Base-by-base conservation (phyloP, 1,140 invertebrate genomes). In the Zaprionus davidi region DNA sequence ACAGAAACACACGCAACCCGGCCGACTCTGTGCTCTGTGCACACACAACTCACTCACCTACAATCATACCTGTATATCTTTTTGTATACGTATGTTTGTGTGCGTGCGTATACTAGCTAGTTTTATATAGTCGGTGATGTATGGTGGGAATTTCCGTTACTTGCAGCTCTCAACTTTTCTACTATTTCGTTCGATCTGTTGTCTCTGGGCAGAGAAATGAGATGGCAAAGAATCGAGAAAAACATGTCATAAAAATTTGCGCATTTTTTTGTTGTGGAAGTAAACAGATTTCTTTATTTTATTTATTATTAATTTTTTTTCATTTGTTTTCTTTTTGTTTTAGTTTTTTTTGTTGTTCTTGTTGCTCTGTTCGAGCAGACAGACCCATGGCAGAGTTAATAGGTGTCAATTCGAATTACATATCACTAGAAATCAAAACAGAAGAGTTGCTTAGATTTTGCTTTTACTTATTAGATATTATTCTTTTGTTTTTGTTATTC, bases 211-310 rank as follows among this genome's bases (percentile, higher is more conserved):
- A 31, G 26, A 24, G 28, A 36, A 28, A 15, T 38, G 46, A 34
- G 57, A 51, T 26, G 28, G 34, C 17, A 56, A 13, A 24, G 28
- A 34, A 26, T 36, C 31, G 59, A 13, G 13, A 65, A 76, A 65
- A 65, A 56, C 24, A 20, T 31, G n/a, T 58, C 38, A 66, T 34
- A 79, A 26, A 64, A 63, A 59, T 24, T 66, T 12, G 68, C 59
- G 67, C 58, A 20, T 70, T 74, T 68, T 66, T 59, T 90, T 80
- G 67, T 88, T 80, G 78, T 88, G 85, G 85, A 88, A 88, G 85
- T 88, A 88, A 88, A 88, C 85, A 88, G 85, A 88, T 88, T 88
- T 88, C 78, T 84, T 84, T 90, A 84, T 88, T 88, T 90, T 79
- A 81, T 87, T 80, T 71, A 90, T 84, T 88, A 84, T 80, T 84